phyloP scores from a whole-genome alignment of 1,140 invertebrate species.

The Pseudomyrmex sp. region DNA sequence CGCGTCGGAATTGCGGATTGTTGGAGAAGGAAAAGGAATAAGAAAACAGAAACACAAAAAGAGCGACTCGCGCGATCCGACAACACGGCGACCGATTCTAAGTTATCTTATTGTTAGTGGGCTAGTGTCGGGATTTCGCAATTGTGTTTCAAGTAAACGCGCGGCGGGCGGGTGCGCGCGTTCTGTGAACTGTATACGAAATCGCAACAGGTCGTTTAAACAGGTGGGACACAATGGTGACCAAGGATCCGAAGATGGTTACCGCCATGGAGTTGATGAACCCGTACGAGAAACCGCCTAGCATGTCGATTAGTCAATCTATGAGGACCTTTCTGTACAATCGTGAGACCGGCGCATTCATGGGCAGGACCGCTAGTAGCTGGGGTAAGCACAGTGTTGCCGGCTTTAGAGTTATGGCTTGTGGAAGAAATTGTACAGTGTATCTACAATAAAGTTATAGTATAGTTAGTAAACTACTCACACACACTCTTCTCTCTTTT shows the following conservation, averaged over 20 bases:
- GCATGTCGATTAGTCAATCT: slow-evolving; percentile 72
- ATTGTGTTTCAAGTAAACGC: neutral
- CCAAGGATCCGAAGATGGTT: slow-evolving; percentile 74
- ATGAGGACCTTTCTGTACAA: slow-evolving; percentile 89
- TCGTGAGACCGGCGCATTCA: slow-evolving; percentile 88
- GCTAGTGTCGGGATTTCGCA: too few relatives aligned
- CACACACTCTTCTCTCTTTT: too few relatives aligned
- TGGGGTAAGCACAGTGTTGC: slow-evolving; percentile 89
- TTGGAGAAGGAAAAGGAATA: slow-evolving; percentile 1
- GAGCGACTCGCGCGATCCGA: neutral
- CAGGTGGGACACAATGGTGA: slow-evolving; percentile 72
- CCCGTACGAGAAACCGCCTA: slow-evolving; percentile 82
- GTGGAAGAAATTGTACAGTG: slow-evolving; percentile 10
- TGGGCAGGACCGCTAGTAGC: slow-evolving; percentile 89
- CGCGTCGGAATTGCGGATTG: slow-evolving; percentile 27
- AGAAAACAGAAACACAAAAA: neutral
- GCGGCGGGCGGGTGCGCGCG: slow-evolving; percentile 20
- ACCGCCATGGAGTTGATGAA: slow-evolving; percentile 74
- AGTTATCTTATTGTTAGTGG: too few relatives aligned
- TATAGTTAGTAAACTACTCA: neutral
- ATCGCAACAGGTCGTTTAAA: slow-evolving; percentile 10
- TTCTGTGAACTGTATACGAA: neutral
- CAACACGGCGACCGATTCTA: neutral
- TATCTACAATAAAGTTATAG: neutral
- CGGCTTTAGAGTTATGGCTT: slow-evolving; percentile 13